Evolutionary conservation across 1,140 invertebrate species (phyloP).

Genomic region (Drosophila arizonae): DNA sequence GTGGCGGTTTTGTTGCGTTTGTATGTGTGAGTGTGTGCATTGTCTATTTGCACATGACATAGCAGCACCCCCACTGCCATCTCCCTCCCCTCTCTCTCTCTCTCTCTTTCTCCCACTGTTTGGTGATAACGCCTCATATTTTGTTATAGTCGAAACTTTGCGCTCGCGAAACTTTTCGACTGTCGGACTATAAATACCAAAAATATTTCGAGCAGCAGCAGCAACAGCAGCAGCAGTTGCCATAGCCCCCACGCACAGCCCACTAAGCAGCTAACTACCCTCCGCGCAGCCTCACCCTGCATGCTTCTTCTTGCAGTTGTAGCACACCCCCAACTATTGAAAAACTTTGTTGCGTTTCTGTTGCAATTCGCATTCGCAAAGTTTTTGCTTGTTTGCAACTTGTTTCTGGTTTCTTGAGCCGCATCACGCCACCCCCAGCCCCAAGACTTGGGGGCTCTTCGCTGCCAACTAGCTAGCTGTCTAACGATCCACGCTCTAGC

Average conservation of each 20-base stretch:
- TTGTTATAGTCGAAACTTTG: conserved; percentile 57
- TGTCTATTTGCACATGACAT: conserved; percentile 53
- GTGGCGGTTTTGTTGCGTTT: conserved; percentile 15
- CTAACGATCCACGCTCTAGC: not conserved
- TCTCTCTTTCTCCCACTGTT: not conserved
- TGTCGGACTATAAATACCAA: conserved; percentile 52
- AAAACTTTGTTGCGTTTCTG: conserved; percentile 51
- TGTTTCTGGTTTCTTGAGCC: conserved; percentile 50
- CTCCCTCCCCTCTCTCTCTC: not conserved
- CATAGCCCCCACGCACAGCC: too few relatives aligned
- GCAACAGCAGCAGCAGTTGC: too few relatives aligned
- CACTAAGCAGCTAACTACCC: not conserved
- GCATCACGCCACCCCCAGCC: not conserved
- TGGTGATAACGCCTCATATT: conserved; percentile 48
- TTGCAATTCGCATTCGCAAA: conserved; percentile 55
- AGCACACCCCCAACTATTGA: not conserved
- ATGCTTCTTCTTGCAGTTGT: not conserved
- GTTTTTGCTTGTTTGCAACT: conserved; percentile 73
- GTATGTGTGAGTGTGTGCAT: conserved; percentile 19
- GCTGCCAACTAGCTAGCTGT: not conserved
- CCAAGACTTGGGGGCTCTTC: not conserved
- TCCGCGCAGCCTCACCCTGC: not conserved
- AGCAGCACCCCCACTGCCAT: not conserved
- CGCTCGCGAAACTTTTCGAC: conserved; percentile 46
- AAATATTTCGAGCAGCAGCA: conserved; percentile 54